Base-by-base conservation (phyloP, 2,888 invertebrate genomes). In the Stenchaetothrips biformis region DNA sequence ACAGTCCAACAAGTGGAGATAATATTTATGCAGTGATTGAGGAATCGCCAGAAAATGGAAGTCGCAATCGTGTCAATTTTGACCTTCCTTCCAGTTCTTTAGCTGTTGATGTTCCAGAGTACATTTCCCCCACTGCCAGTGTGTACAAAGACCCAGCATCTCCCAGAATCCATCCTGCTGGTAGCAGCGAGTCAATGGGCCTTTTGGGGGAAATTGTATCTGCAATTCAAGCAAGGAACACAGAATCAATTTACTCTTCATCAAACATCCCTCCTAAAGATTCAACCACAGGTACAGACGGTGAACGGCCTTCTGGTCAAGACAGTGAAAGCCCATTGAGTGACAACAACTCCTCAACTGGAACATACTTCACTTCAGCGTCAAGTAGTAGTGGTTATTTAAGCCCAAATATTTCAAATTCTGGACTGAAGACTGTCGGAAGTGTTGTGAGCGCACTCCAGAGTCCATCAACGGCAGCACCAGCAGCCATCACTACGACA, bases 1-100 rank as follows among this genome's bases (percentile, higher is more conserved):
- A 86, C 82, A 90, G 91, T 0, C 88, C 89, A 6, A 86, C 89
- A 18, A 88, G 87, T 79, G 87, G 86, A 25, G 95, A 95, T 84
- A 95, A 95, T 84, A 95, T 95, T 82, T 95, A 95, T 85, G 94
- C 95, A 0, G 93, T 95, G 0, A 95, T 95, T 79, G 95, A 95
- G 85, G 95, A 95, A 85, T 90, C 91, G 59, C 91, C 93, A 7
- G 8, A 79, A 18, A 25, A 79, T 53, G 59, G 79, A 49, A 16
- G 49, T 1, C 21, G 79, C 48, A 79, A 48, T 25, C 27, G 59
- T 27, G 49, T 59, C 74, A 37, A 59, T 48, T 79, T 79, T 79
- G 21, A 74, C 11, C n/a, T 59, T 9, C 18, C 53, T 47, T 27
- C 79, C 18, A 47, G 37, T 6, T 79, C 37, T 47, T 67, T 27